These are phyloP conservation scores for Chromobotia macracanthus DNA, from an alignment of 2,797 vertebrate species.

Conservation along the genomic window DNA sequence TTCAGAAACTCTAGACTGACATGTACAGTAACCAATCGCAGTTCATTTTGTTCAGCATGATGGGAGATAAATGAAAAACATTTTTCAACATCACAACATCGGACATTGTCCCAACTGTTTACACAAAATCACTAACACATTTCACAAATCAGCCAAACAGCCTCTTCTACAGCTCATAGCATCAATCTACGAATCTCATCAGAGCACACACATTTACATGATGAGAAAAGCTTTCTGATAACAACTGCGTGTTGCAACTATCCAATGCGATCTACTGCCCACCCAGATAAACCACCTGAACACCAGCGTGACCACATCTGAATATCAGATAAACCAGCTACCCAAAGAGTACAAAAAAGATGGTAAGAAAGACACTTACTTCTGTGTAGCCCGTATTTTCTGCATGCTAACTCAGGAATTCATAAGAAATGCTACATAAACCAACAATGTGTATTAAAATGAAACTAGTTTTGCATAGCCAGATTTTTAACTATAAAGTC, in stretches of 20 bases:
- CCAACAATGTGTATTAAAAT: no score
- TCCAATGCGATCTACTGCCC: neutral
- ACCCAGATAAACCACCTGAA: neutral
- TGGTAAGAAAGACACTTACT: neutral
- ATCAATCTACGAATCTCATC: neutral
- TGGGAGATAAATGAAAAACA: neutral
- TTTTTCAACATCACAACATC: slow-evolving; percentile 7
- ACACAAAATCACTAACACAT: slow-evolving; percentile 2
- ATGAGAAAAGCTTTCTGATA: neutral
- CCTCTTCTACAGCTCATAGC: neutral
- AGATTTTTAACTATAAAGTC: no score
- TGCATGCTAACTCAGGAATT: neutral
- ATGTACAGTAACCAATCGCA: no score
- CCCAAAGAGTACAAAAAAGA: no score
- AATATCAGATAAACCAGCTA: no score
- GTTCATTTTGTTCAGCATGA: neutral
- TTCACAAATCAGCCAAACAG: slow-evolving; percentile 23
- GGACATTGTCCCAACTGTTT: neutral
- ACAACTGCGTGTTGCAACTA: neutral
- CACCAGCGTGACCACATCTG: no score
- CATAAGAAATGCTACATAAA: neutral
- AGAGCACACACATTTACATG: neutral
- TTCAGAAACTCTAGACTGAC: no score
- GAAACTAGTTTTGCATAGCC: no score
- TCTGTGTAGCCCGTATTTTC: neutral